Conservation (phyloP, 2,797 vertebrate species). For the Smutsia gigantea region DNA sequence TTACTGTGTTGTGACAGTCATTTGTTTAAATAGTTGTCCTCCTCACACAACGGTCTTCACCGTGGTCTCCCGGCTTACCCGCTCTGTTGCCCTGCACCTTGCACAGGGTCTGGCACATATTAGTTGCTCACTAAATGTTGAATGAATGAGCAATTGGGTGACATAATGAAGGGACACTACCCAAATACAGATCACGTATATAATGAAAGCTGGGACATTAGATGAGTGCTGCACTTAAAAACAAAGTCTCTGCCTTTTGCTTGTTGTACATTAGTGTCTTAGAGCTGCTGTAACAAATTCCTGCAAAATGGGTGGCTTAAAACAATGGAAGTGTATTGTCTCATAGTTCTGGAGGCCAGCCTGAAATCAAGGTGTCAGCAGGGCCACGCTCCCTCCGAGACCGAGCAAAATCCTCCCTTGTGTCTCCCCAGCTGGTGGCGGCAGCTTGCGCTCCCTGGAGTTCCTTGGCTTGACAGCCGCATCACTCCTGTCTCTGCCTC, state of each 20-base stretch:
- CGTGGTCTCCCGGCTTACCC: neutral
- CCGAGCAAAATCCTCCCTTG: neutral
- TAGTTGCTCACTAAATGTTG: neutral
- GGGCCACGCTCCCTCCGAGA: neutral
- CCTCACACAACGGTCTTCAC: neutral
- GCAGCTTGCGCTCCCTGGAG: neutral
- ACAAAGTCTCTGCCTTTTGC: neutral
- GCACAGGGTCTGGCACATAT: neutral
- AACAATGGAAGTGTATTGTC: neutral
- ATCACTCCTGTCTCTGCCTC: neutral
- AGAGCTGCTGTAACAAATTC: neutral
- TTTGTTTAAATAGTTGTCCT: neutral
- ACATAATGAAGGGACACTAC: neutral
- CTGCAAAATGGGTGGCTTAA: neutral
- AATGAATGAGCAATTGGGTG: neutral
- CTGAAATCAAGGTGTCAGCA: neutral
- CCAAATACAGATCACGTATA: neutral
- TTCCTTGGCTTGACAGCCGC: neutral
- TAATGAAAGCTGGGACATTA: neutral
- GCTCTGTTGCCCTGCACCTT: neutral
- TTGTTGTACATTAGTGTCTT: neutral
- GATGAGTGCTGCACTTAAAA: neutral
- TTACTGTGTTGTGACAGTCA: fast-evolving
- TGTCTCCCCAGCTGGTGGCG: neutral
- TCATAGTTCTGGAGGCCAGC: neutral